These are phyloP conservation scores for Plagiodera versicolora DNA, from an alignment of 2,888 invertebrate species.

Conservation along the genomic window DNA sequence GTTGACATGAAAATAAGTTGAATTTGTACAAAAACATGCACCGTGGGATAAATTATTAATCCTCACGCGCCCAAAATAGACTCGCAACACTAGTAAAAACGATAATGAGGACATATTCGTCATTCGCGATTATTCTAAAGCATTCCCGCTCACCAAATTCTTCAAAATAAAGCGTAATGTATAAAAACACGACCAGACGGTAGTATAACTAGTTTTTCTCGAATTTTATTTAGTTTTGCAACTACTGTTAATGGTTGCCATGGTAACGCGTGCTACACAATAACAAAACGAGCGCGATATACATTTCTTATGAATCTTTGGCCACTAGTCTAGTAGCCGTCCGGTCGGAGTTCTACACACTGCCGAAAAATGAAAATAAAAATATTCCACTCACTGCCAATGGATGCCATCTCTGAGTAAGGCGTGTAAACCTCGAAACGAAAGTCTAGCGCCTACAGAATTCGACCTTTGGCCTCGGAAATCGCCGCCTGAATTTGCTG, in stretches of 20 bases:
- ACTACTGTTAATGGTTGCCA: too few relatives aligned
- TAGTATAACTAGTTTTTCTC: neutral
- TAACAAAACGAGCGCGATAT: too few relatives aligned
- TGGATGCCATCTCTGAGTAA: slow-evolving; percentile 51
- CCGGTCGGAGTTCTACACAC: neutral
- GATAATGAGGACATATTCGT: too few relatives aligned
- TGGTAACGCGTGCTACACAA: neutral
- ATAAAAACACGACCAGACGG: neutral
- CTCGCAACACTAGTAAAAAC: too few relatives aligned
- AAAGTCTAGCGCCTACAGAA: slow-evolving; percentile 47
- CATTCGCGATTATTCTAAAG: too few relatives aligned
- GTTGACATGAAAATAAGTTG: too few relatives aligned
- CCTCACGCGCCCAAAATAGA: too few relatives aligned
- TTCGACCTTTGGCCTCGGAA: slow-evolving; percentile 49
- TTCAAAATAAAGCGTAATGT: too few relatives aligned
- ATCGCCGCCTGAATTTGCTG: slow-evolving; percentile 50
- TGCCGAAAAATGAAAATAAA: slow-evolving; percentile 23
- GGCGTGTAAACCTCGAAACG: slow-evolving; percentile 48
- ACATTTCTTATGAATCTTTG: too few relatives aligned
- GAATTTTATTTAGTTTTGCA: neutral
- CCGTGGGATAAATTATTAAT: too few relatives aligned
- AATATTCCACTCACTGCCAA: slow-evolving; percentile 48
- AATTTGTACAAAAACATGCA: too few relatives aligned
- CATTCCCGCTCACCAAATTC: too few relatives aligned
- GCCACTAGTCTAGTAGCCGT: neutral